phyloP scores from a whole-genome alignment of 2,888 invertebrate genomes.

The Pseudolycoriella hygida region DNA sequence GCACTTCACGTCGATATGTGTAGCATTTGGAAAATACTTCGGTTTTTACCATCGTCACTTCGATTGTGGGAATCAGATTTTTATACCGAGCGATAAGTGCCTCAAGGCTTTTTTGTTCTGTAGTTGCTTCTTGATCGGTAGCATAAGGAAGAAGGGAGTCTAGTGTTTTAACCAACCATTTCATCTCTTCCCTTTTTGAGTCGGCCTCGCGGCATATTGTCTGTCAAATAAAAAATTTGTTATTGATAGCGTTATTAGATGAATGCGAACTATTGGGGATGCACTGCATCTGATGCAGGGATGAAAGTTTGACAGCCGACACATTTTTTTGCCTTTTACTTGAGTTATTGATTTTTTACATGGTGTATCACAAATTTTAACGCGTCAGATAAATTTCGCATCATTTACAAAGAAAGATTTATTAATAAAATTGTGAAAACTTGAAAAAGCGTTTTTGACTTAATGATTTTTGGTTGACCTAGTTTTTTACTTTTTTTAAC shows the following conservation, averaged over 20 bases:
- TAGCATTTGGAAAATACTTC: slow-evolving; percentile 86
- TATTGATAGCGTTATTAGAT: background rate
- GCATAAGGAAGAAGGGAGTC: slow-evolving; percentile 72
- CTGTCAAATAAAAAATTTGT: slow-evolving; percentile 31
- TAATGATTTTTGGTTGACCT: no score
- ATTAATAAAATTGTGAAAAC: no score
- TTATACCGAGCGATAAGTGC: slow-evolving; percentile 74
- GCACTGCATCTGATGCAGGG: no score
- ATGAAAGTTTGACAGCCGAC: no score
- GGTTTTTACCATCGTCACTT: slow-evolving; percentile 83
- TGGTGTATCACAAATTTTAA: no score
- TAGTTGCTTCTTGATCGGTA: slow-evolving; percentile 58
- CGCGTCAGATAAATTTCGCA: no score
- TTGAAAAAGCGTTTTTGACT: no score
- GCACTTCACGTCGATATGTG: slow-evolving; percentile 75
- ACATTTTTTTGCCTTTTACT: no score
- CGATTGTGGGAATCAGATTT: slow-evolving; percentile 78
- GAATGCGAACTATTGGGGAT: no score
- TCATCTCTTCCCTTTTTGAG: slow-evolving; percentile 80
- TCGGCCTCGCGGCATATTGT: slow-evolving; percentile 82
- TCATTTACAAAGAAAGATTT: no score
- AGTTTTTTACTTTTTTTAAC: no score
- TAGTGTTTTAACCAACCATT: slow-evolving; percentile 82
- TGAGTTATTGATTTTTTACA: no score
- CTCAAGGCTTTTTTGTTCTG: slow-evolving; percentile 68